Evolutionary conservation across 1,140 invertebrate species (phyloP), one percentile per base, ranked within the genome.

Genomic region (Drosophila miranda): DNA sequence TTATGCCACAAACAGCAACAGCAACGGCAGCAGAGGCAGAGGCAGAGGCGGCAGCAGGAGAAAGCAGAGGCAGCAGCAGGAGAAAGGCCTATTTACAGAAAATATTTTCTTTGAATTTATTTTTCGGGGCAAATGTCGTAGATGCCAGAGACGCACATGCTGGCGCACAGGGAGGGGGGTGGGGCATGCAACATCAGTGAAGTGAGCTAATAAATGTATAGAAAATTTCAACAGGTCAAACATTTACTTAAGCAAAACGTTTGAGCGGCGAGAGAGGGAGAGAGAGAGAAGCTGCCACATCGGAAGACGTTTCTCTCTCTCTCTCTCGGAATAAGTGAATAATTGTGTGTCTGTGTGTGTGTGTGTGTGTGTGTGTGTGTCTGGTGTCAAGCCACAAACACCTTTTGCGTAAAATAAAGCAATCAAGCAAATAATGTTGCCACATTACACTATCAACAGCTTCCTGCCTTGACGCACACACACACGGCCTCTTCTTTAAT

Each of bases 391-490:
- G 50, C 82, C 82, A 88, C 82, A 87, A 87, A 87, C 82, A 87
- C 82, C 82, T 87, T 86, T 87, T 87, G 82, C 82, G 82, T 87
- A 87, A 87, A 87, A 87, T 87, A 87, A 87, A 87, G 82, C 82
- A 87, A 87, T 87, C 82, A 87, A 87, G 82, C 82, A 87, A 87
- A 87, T 87, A 87, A 87, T 87, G 82, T 87, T 87, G 82, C 82
- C 82, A 87, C 82, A 87, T 87, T 87, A 87, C 82, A 87, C 82
- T 86, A 86, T 87, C 82, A 87, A 87, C 82, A 87, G 82, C 82
- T 86, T 86, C 82, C 82, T 86, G 82, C 63, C 62, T 68, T 54
- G 64, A 55, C 50, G 54, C 51, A 48, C 46, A 60, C 34, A 42
- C 45, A 54, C 26, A 9, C 45, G n/a, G n/a, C n/a, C 78, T 78